Conservation (phyloP, 2,888 invertebrate species). For the Poecilobothrus nobilitatus region DNA sequence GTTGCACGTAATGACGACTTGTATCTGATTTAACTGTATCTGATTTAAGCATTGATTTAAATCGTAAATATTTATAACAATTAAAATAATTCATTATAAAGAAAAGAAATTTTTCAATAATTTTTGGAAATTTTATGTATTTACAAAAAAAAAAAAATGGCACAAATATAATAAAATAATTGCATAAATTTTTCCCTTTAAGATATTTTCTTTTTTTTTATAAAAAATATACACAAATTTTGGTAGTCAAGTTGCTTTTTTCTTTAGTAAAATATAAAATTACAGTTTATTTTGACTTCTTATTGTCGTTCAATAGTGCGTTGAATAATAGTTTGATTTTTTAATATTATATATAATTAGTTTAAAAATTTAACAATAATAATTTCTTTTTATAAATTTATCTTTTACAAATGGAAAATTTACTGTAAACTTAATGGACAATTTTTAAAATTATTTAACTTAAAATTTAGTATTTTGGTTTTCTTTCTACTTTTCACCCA, state of each 20-base stretch:
- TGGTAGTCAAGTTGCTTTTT: neutral
- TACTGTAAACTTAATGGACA: neutral
- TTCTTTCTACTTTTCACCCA: neutral
- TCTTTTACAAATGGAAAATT: neutral
- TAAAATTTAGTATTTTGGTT: neutral
- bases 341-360: neutral
- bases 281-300: neutral
- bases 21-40: too few relatives aligned
- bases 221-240: neutral
- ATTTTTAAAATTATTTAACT: too few relatives aligned
- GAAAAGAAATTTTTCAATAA: too few relatives aligned
- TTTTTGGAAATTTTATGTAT: neutral
- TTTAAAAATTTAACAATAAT: neutral
- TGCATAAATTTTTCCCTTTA: too few relatives aligned
- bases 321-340: neutral
- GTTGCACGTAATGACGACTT: too few relatives aligned
- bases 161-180: neutral
- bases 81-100: too few relatives aligned
- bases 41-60: too few relatives aligned
- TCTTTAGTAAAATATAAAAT: neutral
- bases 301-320: constrained; percentile 2
- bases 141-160: neutral
- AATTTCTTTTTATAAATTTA: neutral
- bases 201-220: neutral
- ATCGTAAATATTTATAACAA: too few relatives aligned